Base-by-base conservation (phyloP, 2,797 vertebrate genomes). In the Eulemur albifrons region DNA sequence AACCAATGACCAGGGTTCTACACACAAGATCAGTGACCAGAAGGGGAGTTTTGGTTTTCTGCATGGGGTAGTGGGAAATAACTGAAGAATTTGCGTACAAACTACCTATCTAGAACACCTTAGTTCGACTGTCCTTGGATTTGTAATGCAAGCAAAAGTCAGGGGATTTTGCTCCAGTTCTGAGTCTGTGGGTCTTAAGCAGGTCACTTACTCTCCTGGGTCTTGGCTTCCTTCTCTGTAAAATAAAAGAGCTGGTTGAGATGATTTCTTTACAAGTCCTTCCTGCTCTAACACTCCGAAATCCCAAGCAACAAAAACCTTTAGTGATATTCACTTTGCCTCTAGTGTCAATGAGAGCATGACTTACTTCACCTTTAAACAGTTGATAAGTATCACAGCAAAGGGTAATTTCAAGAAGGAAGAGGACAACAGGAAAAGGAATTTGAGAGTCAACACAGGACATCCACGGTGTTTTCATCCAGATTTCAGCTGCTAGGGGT, bases 161-260 rank as follows among this genome's bases (percentile, higher is more conserved):
- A 90, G 77, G 77, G 79, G 50, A 89, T 89, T 15, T 94, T 90
- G 84, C 94, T 92, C 70, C 32, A 43, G 63, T 76, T 83, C 75
- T 38, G 61, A 93, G 77, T 48, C 63, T 85, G 14, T 17, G 54
- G 75, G 59, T 61, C 12, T 1, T 63, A 96, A 95, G 72, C 93
- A 90, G 96, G 96, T 92, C 97, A 93, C 59, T 87, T 63, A 75
- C 13, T 93, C 97, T 95, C 97, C 88, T 57, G 97, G 54, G 96
- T 81, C 90, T 85, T 32, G 40, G 75, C 96, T 95, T 97, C 72
- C 18, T 94, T 97, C 88, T 95, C 94, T 92, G 69, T 50, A 70
- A 86, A 85, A 88, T 45, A 54, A 63, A 93, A 95, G 72, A 63
- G 70, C 61, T 88, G 30, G 67, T 23, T 25, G 65, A 80, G 67